Evolutionary conservation across 2,888 invertebrate species (phyloP).

Genomic region (Caenorhabditis imperialis): DNA sequence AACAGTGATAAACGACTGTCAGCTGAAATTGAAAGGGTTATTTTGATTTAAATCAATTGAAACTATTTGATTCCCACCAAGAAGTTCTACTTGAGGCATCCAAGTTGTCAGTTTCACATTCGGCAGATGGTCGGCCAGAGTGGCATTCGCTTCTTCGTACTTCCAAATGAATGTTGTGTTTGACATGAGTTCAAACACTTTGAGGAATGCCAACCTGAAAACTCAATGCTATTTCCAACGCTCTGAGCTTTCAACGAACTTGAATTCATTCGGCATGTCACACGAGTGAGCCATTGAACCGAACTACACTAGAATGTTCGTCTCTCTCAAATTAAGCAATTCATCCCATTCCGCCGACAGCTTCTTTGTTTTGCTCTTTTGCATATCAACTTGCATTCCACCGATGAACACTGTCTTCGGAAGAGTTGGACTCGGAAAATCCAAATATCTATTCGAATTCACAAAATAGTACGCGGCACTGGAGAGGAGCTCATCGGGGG

Average conservation of each 20-base stretch:
- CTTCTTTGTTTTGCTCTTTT: conserved; percentile 16
- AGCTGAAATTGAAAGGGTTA: conserved; percentile 8
- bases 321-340: conserved; percentile 26
- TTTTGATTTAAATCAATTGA: background rate
- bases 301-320: conserved; percentile 48
- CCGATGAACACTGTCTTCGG: conserved; percentile 54
- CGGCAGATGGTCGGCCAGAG: conserved; percentile 30
- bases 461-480: conserved; percentile 18
- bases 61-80: conserved; percentile 1
- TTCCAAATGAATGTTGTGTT: conserved; percentile 54
- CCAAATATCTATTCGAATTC: conserved; percentile 32
- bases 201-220: conserved; percentile 17
- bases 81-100: background rate
- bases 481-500: background rate
- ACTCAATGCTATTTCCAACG: background rate
- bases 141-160: conserved; percentile 47
- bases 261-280: conserved; percentile 34
- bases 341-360: conserved; percentile 39
- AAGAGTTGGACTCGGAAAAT: conserved; percentile 41
- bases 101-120: conserved; percentile 53
- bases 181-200: conserved; percentile 42
- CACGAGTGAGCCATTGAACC: conserved; percentile 48
- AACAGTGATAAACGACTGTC: conserved; percentile 19
- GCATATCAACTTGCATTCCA: conserved; percentile 53
- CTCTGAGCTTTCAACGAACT: too few species aligned